phyloP scores from a whole-genome alignment of 2,113 vertebrate species.

The Nothobranchius kuhntae region DNA sequence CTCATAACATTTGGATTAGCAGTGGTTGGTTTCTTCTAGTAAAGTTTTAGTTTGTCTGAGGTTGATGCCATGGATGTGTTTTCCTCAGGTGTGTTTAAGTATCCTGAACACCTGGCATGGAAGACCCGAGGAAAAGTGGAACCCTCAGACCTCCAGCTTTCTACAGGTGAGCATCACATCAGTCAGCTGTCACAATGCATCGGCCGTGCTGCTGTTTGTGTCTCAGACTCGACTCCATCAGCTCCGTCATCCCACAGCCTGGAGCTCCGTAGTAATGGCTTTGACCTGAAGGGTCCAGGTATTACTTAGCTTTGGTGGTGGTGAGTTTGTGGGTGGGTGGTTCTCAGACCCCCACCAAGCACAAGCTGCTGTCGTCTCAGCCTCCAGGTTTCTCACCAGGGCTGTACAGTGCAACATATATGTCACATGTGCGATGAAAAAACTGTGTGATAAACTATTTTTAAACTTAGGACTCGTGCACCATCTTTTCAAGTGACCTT shows the following conservation, averaged over 20 bases:
- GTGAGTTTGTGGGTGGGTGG: constrained; percentile 20
- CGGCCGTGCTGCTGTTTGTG: constrained; percentile 8
- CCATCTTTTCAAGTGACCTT: too few species aligned
- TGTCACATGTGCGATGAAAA: too few species aligned
- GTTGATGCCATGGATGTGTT: neutral
- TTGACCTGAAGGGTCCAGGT: constrained; percentile 39
- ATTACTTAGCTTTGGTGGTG: constrained; percentile 31
- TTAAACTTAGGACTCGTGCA: too few species aligned
- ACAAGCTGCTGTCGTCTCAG: constrained; percentile 15
- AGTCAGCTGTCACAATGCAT: constrained; percentile 25
- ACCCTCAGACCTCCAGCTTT: constrained; percentile 99
- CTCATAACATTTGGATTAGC: too few species aligned
- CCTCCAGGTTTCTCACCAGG: constrained; percentile 13
- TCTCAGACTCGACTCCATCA: constrained; percentile 34
- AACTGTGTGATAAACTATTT: too few species aligned
- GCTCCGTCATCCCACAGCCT: constrained; percentile 19
- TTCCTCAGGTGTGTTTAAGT: constrained; percentile 95
- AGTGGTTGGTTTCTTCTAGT: too few species aligned
- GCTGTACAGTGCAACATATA: too few species aligned
- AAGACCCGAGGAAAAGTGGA: constrained; percentile 99
- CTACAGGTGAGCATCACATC: constrained; percentile 86
- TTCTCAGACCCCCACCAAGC: constrained; percentile 31
- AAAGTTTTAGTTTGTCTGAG: too few species aligned
- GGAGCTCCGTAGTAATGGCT: constrained; percentile 35
- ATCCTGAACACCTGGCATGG: constrained; percentile 99